Percentiles rank a stretch among this genome's conserved stretches.
phyloP scores from a whole-genome alignment of 2,113 vertebrate genomes.

The Cettia cetti region DNA sequence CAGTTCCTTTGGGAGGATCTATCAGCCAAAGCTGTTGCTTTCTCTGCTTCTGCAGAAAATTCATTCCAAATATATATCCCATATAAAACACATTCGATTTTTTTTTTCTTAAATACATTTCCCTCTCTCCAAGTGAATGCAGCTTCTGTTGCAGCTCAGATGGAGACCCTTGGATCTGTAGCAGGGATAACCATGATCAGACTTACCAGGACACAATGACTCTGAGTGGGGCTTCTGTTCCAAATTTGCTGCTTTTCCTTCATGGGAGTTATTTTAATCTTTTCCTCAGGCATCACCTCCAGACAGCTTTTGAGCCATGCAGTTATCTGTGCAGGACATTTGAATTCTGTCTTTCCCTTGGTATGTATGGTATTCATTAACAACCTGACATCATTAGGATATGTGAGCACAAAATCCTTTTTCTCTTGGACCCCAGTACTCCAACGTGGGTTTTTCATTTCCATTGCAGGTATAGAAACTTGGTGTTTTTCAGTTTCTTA shows the following conservation, averaged over 20 bases:
- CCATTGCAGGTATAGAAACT: neutral
- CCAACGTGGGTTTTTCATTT: neutral
- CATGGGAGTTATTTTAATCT: neutral
- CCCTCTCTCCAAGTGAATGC: neutral
- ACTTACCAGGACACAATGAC: neutral
- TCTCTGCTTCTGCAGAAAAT: neutral
- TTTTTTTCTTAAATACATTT: neutral
- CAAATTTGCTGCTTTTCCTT: neutral
- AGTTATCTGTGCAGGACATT: neutral
- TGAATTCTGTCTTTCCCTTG: neutral
- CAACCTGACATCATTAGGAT: neutral
- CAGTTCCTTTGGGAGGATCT: neutral
- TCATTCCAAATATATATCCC: neutral
- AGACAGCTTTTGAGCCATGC: neutral
- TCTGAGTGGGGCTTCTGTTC: neutral
- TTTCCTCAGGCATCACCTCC: neutral
- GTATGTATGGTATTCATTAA: neutral
- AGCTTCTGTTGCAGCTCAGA: neutral
- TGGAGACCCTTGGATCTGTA: neutral
- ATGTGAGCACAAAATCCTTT: neutral
- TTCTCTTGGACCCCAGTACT: neutral
- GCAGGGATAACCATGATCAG: neutral
- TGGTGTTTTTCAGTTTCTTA: neutral
- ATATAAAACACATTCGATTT: neutral
- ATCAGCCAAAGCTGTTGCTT: constrained; percentile 11